Conservation (phyloP, 2,888 invertebrate genomes). For the Darwinula stevensoni region DNA sequence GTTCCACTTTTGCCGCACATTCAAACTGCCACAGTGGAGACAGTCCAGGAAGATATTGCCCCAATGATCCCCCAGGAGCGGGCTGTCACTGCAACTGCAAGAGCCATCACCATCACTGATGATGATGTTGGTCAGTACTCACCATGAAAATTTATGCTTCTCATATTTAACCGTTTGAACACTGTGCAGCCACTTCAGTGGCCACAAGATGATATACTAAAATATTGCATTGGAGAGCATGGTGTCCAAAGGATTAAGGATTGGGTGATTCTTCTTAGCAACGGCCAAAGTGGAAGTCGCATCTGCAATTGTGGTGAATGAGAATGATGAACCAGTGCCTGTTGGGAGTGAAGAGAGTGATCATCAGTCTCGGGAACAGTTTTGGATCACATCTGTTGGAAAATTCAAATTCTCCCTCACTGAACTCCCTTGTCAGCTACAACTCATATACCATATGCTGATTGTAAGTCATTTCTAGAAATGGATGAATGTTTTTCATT, state of each 20-base stretch:
- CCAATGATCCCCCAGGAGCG: constrained; percentile 43
- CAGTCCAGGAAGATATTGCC: constrained; percentile 65
- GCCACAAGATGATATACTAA: too few relatives aligned
- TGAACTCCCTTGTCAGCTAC: constrained; percentile 64
- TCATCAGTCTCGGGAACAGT: constrained; percentile 30
- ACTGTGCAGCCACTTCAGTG: too few relatives aligned
- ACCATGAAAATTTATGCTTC: neutral
- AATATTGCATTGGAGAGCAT: too few relatives aligned
- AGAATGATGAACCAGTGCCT: constrained; percentile 36
- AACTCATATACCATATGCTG: constrained; percentile 66
- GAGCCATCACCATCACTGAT: constrained; percentile 60
- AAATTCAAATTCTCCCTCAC: constrained; percentile 71
- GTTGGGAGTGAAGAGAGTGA: constrained; percentile 7
- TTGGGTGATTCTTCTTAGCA: too few relatives aligned
- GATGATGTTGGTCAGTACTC: constrained; percentile 40
- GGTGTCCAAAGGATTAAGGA: too few relatives aligned
- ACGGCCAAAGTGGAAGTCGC: constrained; percentile 39
- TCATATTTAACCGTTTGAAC: too few relatives aligned
- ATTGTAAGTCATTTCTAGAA: constrained; percentile 23
- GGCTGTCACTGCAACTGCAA: constrained; percentile 45
- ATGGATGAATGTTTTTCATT: constrained; percentile 5
- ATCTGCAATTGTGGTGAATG: constrained; percentile 41
- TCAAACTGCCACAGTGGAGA: constrained; percentile 74
- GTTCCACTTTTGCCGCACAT: neutral
- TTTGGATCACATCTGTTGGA: constrained; percentile 77